These are phyloP conservation scores for Muntiacus muntjak DNA, from an alignment of 2,113 vertebrate species.

Conservation along the genomic window DNA sequence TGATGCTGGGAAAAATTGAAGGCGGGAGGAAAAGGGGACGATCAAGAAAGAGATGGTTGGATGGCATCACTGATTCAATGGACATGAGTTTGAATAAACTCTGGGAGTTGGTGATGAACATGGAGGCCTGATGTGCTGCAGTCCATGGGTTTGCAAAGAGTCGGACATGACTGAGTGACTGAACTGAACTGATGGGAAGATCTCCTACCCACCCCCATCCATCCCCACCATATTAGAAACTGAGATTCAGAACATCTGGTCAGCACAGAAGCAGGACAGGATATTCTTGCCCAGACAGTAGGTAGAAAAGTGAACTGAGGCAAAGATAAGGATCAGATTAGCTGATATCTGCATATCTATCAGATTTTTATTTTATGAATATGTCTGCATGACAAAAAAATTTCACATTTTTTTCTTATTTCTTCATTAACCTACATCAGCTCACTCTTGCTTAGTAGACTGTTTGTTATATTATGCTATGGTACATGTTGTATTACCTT, in stretches of 20 bases:
- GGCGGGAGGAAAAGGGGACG: neutral
- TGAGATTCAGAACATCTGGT: neutral
- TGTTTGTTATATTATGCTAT: neutral
- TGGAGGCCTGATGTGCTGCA: too few species aligned
- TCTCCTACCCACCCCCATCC: neutral
- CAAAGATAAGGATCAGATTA: neutral
- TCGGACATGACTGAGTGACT: rapidly evolving
- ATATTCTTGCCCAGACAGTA: neutral
- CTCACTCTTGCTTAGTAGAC: neutral
- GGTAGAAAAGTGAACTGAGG: neutral
- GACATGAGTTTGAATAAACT: neutral
- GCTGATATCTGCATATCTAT: neutral
- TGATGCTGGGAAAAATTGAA: neutral
- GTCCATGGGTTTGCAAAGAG: neutral
- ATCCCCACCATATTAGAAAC: neutral
- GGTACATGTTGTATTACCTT: neutral
- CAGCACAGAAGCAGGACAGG: neutral
- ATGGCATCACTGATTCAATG: neutral
- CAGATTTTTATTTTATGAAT: neutral
- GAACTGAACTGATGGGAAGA: neutral
- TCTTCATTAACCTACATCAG: neutral
- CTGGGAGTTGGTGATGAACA: too few species aligned
- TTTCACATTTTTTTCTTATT: neutral
- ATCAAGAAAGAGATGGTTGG: neutral
- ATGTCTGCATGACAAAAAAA: neutral